Percentiles rank a stretch among this genome's conserved stretches.
phyloP scores from a whole-genome alignment of 1,140 invertebrate genomes.

The Tetramorium parvispinum region DNA sequence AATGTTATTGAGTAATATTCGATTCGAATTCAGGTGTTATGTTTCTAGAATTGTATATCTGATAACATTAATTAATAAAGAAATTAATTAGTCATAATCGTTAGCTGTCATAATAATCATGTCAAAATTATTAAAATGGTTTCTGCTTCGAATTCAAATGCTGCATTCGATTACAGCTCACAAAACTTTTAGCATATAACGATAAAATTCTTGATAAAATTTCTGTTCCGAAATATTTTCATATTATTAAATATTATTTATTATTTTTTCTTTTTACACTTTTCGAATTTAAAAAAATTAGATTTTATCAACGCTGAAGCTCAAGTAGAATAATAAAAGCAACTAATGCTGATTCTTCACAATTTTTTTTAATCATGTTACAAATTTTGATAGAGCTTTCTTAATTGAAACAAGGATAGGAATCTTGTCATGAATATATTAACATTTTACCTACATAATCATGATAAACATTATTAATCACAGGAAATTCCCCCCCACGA shows the following conservation, averaged over 20 bases:
- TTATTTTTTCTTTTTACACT: neutral
- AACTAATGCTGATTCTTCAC: neutral
- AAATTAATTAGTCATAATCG: neutral
- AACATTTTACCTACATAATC: constrained; percentile 11
- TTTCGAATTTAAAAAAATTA: neutral
- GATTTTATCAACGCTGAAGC: neutral
- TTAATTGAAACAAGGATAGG: neutral
- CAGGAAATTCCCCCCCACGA: constrained; percentile 39
- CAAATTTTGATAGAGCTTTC: neutral
- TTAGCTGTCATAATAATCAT: neutral
- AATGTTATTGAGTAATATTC: constrained; percentile 3
- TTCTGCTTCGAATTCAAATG: neutral
- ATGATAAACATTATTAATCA: constrained; percentile 46
- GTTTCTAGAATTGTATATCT: neutral
- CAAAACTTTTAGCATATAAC: neutral
- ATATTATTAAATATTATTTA: neutral
- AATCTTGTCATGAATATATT: neutral
- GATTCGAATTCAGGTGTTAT: neutral
- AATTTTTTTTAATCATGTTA: neutral
- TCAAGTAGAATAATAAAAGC: neutral
- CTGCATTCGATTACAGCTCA: neutral
- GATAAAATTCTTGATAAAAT: constrained; percentile 1
- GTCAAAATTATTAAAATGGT: neutral
- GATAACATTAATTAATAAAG: neutral
- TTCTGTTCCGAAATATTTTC: neutral